Percentiles rank a stretch among this genome's conserved stretches.
These are phyloP conservation scores for Pionites leucogaster DNA, from an alignment of 2,113 vertebrate genomes.

Conservation along the genomic window DNA sequence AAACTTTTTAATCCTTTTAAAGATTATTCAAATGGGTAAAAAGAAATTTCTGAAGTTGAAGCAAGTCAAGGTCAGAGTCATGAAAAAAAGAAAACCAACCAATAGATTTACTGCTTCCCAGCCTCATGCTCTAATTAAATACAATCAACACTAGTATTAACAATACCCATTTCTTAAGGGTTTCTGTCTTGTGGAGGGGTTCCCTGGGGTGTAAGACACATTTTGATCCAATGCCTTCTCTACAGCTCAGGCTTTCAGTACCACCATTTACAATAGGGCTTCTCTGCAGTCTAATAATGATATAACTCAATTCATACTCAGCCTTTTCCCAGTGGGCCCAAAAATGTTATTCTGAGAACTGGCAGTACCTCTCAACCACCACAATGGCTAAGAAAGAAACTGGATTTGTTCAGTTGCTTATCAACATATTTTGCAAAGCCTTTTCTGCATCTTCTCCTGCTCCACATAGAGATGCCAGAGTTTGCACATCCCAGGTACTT, in stretches of 20 bases:
- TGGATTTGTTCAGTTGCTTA: neutral
- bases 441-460: neutral
- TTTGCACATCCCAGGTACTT: neutral
- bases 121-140: constrained; percentile 29
- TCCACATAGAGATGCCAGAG: neutral
- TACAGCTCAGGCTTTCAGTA: neutral
- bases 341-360: neutral
- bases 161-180: neutral
- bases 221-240: neutral
- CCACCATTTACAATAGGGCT: neutral
- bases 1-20: neutral
- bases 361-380: neutral
- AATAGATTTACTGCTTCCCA: constrained; percentile 25
- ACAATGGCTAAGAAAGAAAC: neutral
- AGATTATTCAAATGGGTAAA: neutral
- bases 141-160: constrained; percentile 34
- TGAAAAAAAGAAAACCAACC: accelerated
- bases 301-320: neutral
- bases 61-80: constrained; percentile 1
- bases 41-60: neutral
- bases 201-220: neutral
- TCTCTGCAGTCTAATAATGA: neutral
- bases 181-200: neutral
- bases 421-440: neutral
- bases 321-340: neutral